phyloP scores from a whole-genome alignment of 2,888 invertebrate species.

The Mesorhabditis sp. region DNA sequence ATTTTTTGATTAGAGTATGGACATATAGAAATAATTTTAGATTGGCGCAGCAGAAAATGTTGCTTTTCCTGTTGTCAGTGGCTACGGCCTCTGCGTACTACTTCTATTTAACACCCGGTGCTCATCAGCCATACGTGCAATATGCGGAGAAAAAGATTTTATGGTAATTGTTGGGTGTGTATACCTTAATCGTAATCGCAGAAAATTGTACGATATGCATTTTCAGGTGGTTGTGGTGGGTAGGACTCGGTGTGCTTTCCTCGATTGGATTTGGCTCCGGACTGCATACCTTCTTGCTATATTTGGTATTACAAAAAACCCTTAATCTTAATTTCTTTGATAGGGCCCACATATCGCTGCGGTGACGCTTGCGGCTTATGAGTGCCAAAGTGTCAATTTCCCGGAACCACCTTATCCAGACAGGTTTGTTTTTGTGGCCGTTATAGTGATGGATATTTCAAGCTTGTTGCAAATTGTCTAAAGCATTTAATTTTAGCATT shows the following conservation, averaged over 20 bases:
- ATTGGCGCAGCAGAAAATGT: conserved; percentile 47
- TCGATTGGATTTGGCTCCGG: conserved; percentile 96
- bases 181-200: conserved; percentile 51
- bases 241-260: conserved; percentile 87
- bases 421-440: conserved; percentile 56
- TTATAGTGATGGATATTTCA: not conserved
- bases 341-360: conserved; percentile 95
- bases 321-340: conserved; percentile 11
- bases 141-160: conserved; percentile 59
- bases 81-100: conserved; percentile 41
- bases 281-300: conserved; percentile 93
- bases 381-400: conserved; percentile 89
- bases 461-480: not conserved
- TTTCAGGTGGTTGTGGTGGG: conserved; percentile 66
- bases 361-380: conserved; percentile 95
- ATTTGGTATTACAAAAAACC: conserved; percentile 66
- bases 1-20: not conserved
- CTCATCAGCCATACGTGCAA: conserved; percentile 55
- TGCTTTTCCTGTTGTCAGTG: conserved; percentile 36
- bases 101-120: conserved; percentile 58
- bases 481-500: conserved; percentile 68
- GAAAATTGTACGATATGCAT: not conserved
- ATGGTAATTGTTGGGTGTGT: conserved; percentile 77
- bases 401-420: conserved; percentile 97
- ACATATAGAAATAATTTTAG: conserved; percentile 39